Conservation (phyloP, 2,888 invertebrate genomes). For the Lithosia quadra region DNA sequence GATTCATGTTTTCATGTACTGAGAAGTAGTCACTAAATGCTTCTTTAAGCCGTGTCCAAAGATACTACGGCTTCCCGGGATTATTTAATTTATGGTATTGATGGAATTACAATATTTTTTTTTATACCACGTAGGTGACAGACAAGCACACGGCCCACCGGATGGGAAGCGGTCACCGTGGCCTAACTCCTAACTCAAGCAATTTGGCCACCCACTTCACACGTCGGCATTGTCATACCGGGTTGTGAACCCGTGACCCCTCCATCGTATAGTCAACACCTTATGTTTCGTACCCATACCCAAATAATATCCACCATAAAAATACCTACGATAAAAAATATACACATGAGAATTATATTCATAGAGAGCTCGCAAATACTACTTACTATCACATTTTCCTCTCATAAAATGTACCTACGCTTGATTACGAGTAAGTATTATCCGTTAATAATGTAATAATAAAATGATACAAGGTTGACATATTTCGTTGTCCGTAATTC, state of each 20-base stretch:
- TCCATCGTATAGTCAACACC: too few species aligned
- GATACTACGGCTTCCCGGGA: conserved; percentile 31
- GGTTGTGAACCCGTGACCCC: too few species aligned
- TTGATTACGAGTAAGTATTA: not conserved
- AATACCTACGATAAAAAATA: not conserved
- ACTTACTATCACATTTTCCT: not conserved
- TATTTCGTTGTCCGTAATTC: not conserved
- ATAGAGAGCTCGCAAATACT: not conserved
- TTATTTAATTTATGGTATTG: conserved; percentile 27
- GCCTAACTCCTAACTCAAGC: too few species aligned
- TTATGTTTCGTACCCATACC: too few species aligned
- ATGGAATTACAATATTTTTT: conserved; percentile 28
- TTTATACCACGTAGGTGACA: too few species aligned
- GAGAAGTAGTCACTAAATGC: conserved; percentile 33
- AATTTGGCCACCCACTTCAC: too few species aligned
- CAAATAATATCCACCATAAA: too few species aligned
- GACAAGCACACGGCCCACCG: too few species aligned
- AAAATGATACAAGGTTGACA: not conserved
- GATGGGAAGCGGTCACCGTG: too few species aligned
- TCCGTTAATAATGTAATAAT: not conserved
- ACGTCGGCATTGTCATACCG: too few species aligned
- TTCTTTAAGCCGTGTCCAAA: conserved; percentile 32
- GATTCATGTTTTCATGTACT: conserved; percentile 36
- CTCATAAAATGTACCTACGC: not conserved
- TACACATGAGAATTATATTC: not conserved